These are phyloP conservation scores for Sepioteuthis lessoniana DNA, from an alignment of 2,888 invertebrate species.

Conservation along the genomic window DNA sequence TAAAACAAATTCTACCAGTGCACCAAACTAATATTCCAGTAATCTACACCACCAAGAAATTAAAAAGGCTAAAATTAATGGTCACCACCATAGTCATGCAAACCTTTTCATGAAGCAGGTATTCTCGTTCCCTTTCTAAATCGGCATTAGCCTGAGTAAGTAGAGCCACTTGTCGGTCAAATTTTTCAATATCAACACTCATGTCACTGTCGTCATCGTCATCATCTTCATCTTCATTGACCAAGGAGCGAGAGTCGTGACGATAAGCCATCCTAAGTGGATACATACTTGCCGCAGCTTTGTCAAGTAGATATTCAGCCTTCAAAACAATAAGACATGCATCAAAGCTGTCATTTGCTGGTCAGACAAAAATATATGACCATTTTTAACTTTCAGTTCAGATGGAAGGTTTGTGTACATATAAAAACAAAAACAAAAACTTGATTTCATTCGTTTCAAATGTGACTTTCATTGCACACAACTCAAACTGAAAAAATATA, in stretches of 20 bases:
- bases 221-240: conserved; percentile 48
- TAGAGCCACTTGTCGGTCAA: conserved; percentile 61
- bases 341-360: not conserved
- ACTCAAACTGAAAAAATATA: not conserved
- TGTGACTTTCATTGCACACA: not conserved
- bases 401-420: not conserved
- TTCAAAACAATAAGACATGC: conserved; percentile 37
- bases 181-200: conserved; percentile 59
- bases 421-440: not conserved
- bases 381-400: not conserved
- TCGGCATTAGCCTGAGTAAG: conserved; percentile 63
- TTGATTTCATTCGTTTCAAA: not conserved
- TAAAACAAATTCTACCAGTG: no score
- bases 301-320: conserved; percentile 42
- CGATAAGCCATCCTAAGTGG: conserved; percentile 35
- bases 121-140: conserved; percentile 63
- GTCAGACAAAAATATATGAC: not conserved
- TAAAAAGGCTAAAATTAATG: not conserved
- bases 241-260: not conserved
- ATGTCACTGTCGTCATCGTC: conserved; percentile 52
- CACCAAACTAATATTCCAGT: no score
- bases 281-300: conserved; percentile 45
- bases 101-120: conserved; percentile 62
- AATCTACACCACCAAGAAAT: no score
- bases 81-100: conserved; percentile 47